Evolutionary conservation across 2,113 vertebrate species (phyloP).

Genomic region (Pomatorhinus ruficollis): DNA sequence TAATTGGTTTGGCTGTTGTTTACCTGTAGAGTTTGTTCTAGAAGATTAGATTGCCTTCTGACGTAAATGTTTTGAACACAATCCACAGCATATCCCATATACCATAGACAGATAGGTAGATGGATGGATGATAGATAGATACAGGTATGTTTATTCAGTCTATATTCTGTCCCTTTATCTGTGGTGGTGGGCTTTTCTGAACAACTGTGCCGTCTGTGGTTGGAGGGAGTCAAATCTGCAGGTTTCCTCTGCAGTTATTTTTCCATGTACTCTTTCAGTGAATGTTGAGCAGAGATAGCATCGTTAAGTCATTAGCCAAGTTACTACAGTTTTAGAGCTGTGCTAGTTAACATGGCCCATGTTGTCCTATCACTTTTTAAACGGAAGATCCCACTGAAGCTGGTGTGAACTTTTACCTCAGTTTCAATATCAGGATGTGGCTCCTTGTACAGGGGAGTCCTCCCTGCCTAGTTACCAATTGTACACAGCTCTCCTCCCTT

Average conservation of each 20-base stretch:
- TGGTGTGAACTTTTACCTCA: constrained; percentile 53
- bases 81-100: rapidly evolving
- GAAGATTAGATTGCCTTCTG: not conserved
- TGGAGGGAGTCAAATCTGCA: not conserved
- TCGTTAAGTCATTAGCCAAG: not conserved
- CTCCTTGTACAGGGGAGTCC: constrained; percentile 52
- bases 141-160: too few species aligned
- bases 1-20: not conserved
- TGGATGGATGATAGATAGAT: not conserved
- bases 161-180: not conserved
- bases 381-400: not conserved
- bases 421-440: constrained; percentile 64
- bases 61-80: not conserved
- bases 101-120: not conserved
- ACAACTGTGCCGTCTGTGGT: rapidly evolving
- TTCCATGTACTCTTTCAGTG: not conserved
- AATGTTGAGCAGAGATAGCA: not conserved
- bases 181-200: not conserved
- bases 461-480: constrained; percentile 59
- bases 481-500: constrained; percentile 61
- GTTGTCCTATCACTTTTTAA: not conserved
- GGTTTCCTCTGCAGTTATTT: not conserved
- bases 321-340: not conserved
- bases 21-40: not conserved
- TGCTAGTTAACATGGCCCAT: not conserved